Evolutionary conservation across 2,113 vertebrate species (phyloP).

Genomic region (Anhinga rufa): DNA sequence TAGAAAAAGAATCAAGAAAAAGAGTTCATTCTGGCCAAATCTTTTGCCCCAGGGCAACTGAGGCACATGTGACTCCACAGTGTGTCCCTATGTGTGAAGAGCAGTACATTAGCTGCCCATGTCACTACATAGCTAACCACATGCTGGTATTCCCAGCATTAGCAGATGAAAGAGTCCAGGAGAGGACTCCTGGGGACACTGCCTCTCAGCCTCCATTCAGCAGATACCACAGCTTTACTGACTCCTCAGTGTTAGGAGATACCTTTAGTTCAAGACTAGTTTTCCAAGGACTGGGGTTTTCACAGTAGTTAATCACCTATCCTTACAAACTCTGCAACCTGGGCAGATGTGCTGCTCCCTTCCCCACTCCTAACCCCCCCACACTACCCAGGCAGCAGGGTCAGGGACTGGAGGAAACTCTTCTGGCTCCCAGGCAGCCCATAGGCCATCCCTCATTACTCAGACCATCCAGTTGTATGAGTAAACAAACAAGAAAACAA

Average conservation of each 20-base stretch:
- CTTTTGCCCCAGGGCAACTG: not conserved
- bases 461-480: fast-evolving
- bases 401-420: not conserved
- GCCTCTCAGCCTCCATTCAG: not conserved
- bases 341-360: fast-evolving
- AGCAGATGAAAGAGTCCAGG: not conserved
- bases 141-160: not conserved
- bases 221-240: not conserved
- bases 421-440: not conserved
- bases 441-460: not conserved
- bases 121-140: fast-evolving
- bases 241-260: not conserved
- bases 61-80: fast-evolving
- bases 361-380: fast-evolving
- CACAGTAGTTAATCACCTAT: not conserved
- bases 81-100: not conserved
- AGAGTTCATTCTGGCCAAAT: not conserved
- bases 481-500: not conserved
- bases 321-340: not conserved
- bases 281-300: not conserved
- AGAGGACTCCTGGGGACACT: not conserved
- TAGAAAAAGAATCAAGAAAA: not conserved
- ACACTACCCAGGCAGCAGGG: not conserved
- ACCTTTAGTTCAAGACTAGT: not conserved
- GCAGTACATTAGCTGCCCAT: not conserved